Conservation (phyloP, 2,888 invertebrate species). For the Melanargia galathea region DNA sequence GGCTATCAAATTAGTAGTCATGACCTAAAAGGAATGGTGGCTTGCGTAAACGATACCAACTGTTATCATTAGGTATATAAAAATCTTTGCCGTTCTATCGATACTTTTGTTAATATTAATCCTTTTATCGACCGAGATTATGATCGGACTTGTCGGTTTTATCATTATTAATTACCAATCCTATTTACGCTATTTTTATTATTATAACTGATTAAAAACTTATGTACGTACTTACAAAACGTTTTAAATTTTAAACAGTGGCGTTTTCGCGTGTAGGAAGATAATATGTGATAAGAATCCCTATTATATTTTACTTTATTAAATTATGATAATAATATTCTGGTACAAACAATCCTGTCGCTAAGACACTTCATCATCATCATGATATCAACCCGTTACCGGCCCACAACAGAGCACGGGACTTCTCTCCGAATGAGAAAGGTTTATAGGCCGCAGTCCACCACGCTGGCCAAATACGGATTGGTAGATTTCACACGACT, state of each 20-base stretch:
- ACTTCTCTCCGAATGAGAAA: no score
- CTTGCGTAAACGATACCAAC: constrained; percentile 33
- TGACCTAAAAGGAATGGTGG: constrained; percentile 8
- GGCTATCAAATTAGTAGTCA: background rate
- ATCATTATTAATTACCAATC: constrained; percentile 57
- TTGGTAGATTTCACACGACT: no score
- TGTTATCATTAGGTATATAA: constrained; percentile 37
- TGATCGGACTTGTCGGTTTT: constrained; percentile 46
- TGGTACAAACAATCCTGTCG: no score
- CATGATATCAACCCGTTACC: no score
- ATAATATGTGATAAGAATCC: no score
- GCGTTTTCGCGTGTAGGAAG: background rate
- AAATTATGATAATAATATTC: no score
- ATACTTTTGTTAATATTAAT: constrained; percentile 41
- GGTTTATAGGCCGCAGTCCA: no score
- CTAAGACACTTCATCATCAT: no score
- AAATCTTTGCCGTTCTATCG: constrained; percentile 36
- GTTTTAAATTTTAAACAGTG: background rate
- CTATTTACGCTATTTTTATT: constrained; percentile 40
- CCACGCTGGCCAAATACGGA: no score
- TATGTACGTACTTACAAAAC: background rate
- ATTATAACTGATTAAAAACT: constrained; percentile 1
- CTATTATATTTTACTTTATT: no score
- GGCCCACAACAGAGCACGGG: no score
- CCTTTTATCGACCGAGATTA: constrained; percentile 43